phyloP scores from a whole-genome alignment of 2,113 vertebrate species.

The Eonycteris spelaea region DNA sequence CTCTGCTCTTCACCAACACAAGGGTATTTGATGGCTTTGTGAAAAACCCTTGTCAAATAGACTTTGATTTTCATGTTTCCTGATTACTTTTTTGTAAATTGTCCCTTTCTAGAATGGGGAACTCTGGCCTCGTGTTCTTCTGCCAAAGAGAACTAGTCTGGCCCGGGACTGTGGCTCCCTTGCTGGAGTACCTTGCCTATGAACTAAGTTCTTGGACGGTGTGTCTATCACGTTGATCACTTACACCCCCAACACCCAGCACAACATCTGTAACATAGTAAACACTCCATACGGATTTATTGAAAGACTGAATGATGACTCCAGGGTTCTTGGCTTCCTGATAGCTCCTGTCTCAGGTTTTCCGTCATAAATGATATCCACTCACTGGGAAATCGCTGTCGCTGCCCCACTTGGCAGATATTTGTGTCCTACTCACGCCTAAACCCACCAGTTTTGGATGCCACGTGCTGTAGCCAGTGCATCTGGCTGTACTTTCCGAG shows the following conservation, averaged over 20 bases:
- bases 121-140: neutral
- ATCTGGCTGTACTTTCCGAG: neutral
- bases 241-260: neutral
- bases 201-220: neutral
- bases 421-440: neutral
- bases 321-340: neutral
- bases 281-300: neutral
- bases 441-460: neutral
- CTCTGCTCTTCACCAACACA: neutral
- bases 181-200: neutral
- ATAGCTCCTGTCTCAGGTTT: neutral
- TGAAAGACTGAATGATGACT: neutral
- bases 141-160: neutral
- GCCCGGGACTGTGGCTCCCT: neutral
- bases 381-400: neutral
- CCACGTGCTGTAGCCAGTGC: fast-evolving
- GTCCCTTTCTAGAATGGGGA: neutral
- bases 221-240: no score
- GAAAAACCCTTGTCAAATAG: neutral
- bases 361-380: neutral
- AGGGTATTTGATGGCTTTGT: neutral
- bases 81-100: neutral
- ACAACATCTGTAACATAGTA: neutral
- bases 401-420: neutral
- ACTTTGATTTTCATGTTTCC: neutral